Evolutionary conservation across 2,888 invertebrate species (phyloP).

Genomic region (Oligia strigilis): DNA sequence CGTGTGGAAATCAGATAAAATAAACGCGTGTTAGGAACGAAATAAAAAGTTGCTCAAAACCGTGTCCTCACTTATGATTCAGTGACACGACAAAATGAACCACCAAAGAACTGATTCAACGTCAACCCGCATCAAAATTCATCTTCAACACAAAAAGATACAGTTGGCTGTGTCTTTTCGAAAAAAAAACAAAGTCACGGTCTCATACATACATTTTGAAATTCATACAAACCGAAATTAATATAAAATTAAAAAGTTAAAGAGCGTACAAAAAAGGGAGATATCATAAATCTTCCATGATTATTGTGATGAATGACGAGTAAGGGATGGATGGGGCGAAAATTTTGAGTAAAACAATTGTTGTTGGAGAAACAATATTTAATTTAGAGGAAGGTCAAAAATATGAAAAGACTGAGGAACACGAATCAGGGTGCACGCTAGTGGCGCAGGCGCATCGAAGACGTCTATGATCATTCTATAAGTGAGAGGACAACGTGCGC

Average conservation of each 20-base stretch:
- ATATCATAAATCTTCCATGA: conserved; percentile 63
- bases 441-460: conserved; percentile 70
- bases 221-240: conserved; percentile 71
- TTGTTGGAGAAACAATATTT: conserved; percentile 8
- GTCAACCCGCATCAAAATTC: conserved; percentile 85
- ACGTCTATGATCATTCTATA: conserved; percentile 78
- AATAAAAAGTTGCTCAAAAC: conserved; percentile 71
- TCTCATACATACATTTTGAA: conserved; percentile 76
- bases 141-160: conserved; percentile 76
- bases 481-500: conserved; percentile 87
- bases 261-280: conserved; percentile 42
- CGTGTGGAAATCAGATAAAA: conserved; percentile 69
- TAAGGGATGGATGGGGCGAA: conserved; percentile 32
- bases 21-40: conserved; percentile 57
- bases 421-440: conserved; percentile 67
- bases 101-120: conserved; percentile 72
- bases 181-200: conserved; percentile 70
- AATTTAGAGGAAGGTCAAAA: conserved; percentile 14
- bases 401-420: conserved; percentile 37
- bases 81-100: conserved; percentile 77
- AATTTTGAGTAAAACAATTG: conserved; percentile 37
- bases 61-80: conserved; percentile 77
- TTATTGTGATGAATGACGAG: conserved; percentile 43
- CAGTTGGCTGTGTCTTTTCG: conserved; percentile 68
- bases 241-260: conserved; percentile 61